phyloP scores from a whole-genome alignment of 2,797 vertebrate species.

The Chloroceryle inda region DNA sequence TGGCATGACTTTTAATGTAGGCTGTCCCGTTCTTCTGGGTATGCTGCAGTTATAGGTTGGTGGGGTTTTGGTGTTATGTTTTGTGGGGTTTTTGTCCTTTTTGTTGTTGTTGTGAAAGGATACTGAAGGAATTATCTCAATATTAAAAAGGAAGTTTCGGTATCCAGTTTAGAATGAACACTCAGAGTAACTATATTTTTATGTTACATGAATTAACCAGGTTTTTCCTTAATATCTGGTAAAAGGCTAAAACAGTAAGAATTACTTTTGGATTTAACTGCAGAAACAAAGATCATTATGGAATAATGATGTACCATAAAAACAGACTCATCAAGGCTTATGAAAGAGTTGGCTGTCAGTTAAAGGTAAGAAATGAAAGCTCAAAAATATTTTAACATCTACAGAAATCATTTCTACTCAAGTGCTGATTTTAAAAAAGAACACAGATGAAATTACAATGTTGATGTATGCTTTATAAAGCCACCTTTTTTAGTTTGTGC shows the following conservation, averaged over 20 bases:
- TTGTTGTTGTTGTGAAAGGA: no score
- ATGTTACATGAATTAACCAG: background rate
- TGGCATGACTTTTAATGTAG: background rate
- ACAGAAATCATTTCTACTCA: background rate
- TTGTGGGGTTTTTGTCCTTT: background rate
- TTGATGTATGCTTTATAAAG: background rate
- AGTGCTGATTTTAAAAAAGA: accelerated
- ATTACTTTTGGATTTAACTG: constrained; percentile 97
- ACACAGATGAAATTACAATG: background rate
- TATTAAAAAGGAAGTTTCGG: background rate
- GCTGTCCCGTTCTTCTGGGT: background rate
- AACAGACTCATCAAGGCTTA: constrained; percentile 97
- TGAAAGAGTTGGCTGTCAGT: constrained; percentile 92
- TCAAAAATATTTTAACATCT: background rate
- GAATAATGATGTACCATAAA: constrained; percentile 98
- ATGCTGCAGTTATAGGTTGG: background rate
- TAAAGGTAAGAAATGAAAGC: constrained; percentile 83
- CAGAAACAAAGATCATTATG: constrained; percentile 94
- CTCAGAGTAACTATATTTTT: background rate
- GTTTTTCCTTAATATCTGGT: constrained; percentile 81
- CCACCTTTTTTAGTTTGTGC: background rate
- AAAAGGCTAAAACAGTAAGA: constrained; percentile 82
- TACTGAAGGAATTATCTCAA: background rate
- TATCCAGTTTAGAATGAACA: background rate
- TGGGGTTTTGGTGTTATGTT: background rate